Evolutionary conservation across 2,888 invertebrate species (phyloP).

Genomic region (Cantharis rufa): DNA sequence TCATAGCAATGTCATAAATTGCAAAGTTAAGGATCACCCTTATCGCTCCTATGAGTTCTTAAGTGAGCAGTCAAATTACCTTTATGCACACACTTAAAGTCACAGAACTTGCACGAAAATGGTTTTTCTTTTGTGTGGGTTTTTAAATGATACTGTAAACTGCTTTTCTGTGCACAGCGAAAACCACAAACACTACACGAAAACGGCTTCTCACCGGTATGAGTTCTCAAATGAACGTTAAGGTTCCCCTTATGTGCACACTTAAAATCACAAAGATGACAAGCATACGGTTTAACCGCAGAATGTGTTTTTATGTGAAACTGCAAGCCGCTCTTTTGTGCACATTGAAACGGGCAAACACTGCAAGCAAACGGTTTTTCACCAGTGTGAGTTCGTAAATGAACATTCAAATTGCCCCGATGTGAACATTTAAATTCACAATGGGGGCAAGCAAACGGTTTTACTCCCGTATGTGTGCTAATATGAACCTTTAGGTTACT

Average conservation of each 20-base stretch:
- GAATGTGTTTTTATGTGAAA: not conserved
- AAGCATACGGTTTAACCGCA: not conserved
- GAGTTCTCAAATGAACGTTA: not conserved
- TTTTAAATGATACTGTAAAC: not conserved
- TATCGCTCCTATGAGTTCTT: not conserved
- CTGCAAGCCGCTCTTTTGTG: not conserved
- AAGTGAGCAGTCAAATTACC: not conserved
- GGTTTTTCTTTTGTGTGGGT: not conserved
- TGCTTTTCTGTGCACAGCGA: not conserved
- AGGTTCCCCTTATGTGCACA: not conserved
- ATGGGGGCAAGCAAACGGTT: not conserved
- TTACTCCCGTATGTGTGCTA: not conserved
- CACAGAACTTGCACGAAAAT: not conserved
- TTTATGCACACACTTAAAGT: not conserved
- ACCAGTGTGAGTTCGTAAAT: not conserved
- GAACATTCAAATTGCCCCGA: not conserved
- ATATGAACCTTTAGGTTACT: not conserved
- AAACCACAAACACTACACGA: not conserved
- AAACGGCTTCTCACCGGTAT: not conserved
- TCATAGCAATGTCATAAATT: not conserved
- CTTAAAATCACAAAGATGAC: not conserved
- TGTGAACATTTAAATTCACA: not conserved
- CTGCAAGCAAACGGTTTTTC: not conserved
- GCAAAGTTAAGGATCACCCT: not conserved
- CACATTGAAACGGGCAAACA: not conserved